Evolutionary conservation across 1,140 invertebrate genomes (phyloP).

Genomic region (Teleogryllus occipitalis): DNA sequence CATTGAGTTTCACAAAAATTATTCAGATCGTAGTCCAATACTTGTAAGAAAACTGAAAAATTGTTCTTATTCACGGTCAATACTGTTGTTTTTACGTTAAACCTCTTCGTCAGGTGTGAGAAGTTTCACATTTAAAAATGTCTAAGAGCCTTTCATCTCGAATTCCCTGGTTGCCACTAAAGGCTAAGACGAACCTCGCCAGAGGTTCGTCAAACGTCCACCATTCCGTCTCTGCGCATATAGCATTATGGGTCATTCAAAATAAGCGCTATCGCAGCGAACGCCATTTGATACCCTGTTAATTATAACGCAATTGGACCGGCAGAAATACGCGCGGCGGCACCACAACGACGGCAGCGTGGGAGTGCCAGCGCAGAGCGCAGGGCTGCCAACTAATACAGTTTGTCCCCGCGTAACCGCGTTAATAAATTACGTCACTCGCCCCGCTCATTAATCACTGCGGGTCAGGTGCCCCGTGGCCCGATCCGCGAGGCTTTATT

Average conservation of each 20-base stretch:
- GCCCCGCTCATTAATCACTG: background rate
- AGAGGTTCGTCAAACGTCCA: background rate
- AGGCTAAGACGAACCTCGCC: background rate
- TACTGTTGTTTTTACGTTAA: too few species aligned
- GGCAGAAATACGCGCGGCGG: background rate
- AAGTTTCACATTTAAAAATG: too few species aligned
- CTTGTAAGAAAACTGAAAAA: too few species aligned
- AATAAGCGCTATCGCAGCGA: too few species aligned
- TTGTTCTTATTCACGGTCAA: too few species aligned
- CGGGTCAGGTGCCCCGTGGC: background rate
- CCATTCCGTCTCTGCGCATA: background rate
- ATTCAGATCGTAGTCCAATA: too few species aligned
- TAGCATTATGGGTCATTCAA: background rate
- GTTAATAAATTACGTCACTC: background rate
- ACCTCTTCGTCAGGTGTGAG: too few species aligned
- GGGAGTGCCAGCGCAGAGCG: too few species aligned
- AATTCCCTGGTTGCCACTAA: background rate
- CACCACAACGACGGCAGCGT: background rate
- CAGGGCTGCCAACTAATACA: background rate
- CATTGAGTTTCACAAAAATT: too few species aligned
- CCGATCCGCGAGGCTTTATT: background rate
- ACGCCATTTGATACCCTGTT: background rate
- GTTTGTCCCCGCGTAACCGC: background rate
- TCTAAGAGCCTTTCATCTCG: too few species aligned
- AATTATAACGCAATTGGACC: background rate